Conservation (phyloP, 2,113 vertebrate genomes). For the Chauna torquata region DNA sequence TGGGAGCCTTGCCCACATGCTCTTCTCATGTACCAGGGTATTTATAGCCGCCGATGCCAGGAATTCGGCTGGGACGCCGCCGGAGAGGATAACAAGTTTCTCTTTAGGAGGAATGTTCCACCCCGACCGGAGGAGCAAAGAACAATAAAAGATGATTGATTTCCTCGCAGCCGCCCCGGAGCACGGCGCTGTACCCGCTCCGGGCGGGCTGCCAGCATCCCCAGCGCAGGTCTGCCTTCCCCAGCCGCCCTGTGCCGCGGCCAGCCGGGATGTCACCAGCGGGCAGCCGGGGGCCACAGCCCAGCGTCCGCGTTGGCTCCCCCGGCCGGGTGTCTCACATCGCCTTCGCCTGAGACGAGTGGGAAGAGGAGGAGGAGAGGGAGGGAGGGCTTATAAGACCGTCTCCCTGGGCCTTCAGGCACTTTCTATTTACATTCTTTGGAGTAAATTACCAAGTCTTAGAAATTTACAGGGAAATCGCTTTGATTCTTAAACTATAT, state of each 20-base stretch:
- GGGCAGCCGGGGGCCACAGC: fast-evolving
- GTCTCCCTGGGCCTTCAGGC: constrained; percentile 36
- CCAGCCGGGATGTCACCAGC: fast-evolving
- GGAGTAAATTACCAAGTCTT: constrained; percentile 47
- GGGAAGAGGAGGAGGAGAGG: neutral
- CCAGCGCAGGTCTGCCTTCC: neutral
- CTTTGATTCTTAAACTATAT: constrained; percentile 62
- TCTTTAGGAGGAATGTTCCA: constrained; percentile 69
- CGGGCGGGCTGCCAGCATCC: neutral
- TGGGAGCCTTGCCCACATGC: constrained; percentile 54
- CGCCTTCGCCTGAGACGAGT: neutral
- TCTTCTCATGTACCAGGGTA: constrained; percentile 38
- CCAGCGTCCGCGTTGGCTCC: fast-evolving
- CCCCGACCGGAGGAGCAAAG: neutral
- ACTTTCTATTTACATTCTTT: constrained; percentile 47
- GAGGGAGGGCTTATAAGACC: neutral
- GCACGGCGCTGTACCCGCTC: neutral
- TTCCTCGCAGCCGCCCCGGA: neutral
- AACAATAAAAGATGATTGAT: constrained; percentile 57
- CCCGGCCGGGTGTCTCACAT: neutral
- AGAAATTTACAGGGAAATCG: constrained; percentile 54
- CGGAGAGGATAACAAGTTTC: constrained; percentile 57
- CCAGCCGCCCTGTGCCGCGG: fast-evolving
- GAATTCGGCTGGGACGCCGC: constrained; percentile 31
- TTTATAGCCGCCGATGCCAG: constrained; percentile 43